Percentiles rank a stretch among this genome's conserved stretches.
These are phyloP conservation scores for Poecile montanus DNA, from an alignment of 2,797 vertebrate species.

Conservation along the genomic window DNA sequence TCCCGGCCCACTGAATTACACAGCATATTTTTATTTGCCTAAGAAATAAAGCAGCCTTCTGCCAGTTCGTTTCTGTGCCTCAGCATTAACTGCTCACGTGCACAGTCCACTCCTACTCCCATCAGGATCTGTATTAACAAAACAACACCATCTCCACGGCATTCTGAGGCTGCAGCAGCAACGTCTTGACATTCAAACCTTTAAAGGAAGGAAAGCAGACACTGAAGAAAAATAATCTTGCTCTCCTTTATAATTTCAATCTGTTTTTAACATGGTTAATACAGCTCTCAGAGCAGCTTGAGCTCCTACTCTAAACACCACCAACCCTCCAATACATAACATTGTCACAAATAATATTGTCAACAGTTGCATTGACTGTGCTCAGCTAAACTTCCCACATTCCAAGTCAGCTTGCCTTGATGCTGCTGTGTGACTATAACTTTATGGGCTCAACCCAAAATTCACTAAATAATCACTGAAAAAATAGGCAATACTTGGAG, in stretches of 20 bases:
- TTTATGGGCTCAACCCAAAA: neutral
- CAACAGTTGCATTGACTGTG: fast-evolving
- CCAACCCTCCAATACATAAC: neutral
- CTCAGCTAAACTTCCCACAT: neutral
- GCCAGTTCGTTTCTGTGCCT: neutral
- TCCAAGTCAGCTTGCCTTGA: neutral
- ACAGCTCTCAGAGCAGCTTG: neutral
- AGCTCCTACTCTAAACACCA: neutral
- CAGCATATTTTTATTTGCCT: neutral
- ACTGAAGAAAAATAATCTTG: neutral
- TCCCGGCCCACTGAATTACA: neutral
- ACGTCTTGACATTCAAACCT: neutral
- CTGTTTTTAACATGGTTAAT: neutral
- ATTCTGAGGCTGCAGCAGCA: neutral
- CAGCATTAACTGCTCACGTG: neutral
- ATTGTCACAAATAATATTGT: neutral
- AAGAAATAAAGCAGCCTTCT: neutral
- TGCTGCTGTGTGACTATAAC: neutral
- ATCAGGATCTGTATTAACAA: neutral
- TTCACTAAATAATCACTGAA: neutral
- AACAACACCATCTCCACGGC: neutral
- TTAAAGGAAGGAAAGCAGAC: slow-evolving; percentile 14
- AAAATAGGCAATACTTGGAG: neutral
- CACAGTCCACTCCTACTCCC: neutral
- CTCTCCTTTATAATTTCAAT: neutral